These are phyloP conservation scores for Aspidapion aeneum DNA, from an alignment of 2,888 invertebrate species.

Conservation along the genomic window DNA sequence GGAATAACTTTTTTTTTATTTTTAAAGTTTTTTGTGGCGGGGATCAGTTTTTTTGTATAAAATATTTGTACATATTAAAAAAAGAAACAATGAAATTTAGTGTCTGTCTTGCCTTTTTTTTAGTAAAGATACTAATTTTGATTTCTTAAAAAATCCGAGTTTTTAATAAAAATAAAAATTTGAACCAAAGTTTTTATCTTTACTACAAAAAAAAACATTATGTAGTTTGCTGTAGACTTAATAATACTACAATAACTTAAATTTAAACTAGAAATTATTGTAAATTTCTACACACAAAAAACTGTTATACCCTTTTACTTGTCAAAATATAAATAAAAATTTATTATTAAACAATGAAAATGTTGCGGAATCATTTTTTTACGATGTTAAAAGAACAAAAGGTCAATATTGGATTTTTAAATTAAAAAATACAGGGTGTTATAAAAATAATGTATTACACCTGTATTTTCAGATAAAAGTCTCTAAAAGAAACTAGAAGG, in stretches of 20 bases:
- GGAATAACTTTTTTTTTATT: neutral
- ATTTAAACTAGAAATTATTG: neutral
- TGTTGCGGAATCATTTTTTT: neutral
- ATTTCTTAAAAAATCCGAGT: too few relatives aligned
- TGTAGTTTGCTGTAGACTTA: neutral
- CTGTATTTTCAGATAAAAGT: too few relatives aligned
- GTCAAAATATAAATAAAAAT: neutral
- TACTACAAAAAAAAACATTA: neutral
- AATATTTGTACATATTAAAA: neutral
- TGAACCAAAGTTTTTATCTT: neutral
- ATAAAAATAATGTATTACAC: too few relatives aligned
- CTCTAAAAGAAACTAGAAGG: too few relatives aligned
- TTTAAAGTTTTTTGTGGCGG: neutral
- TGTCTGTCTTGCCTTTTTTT: neutral
- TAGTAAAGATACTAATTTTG: neutral
- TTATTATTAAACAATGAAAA: neutral
- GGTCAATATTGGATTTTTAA: too few relatives aligned
- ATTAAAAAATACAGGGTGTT: too few relatives aligned
- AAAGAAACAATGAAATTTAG: too few relatives aligned
- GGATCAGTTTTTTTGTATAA: neutral
- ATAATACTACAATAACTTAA: neutral
- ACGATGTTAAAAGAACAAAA: neutral
- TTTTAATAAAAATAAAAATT: neutral
- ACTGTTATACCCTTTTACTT: neutral
- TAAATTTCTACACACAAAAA: neutral